These are phyloP conservation scores for Nomada lathburiana DNA, from an alignment of 2,888 invertebrate species.

Conservation along the genomic window DNA sequence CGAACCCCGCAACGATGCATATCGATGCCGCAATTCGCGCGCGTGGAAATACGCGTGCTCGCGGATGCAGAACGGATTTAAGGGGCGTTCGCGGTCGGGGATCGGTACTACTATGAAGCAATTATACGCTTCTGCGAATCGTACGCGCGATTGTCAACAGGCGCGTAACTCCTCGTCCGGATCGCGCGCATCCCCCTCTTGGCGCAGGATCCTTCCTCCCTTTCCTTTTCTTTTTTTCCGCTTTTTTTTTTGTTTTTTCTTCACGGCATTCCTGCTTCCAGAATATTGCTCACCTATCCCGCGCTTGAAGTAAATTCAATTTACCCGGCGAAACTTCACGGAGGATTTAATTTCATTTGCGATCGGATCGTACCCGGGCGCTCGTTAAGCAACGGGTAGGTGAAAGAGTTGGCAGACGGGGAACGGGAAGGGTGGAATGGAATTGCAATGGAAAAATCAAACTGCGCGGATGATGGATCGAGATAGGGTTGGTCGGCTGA, in stretches of 20 bases:
- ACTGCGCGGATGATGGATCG: too few relatives aligned
- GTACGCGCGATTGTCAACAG: conserved; percentile 76
- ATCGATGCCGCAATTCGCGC: conserved; percentile 31
- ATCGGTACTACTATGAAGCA: conserved; percentile 75
- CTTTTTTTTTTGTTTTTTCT: neutral
- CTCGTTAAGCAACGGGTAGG: neutral
- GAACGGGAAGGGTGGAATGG: neutral
- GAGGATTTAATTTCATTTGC: neutral
- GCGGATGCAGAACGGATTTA: conserved; percentile 74
- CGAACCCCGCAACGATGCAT: conserved; percentile 38
- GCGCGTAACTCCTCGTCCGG: conserved; percentile 71
- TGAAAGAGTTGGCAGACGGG: neutral
- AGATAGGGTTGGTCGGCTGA: neutral
- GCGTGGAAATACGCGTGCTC: conserved; percentile 57
- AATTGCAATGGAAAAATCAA: too few relatives aligned
- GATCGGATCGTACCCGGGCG: neutral
- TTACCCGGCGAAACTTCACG: conserved; percentile 3
- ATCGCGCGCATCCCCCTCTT: conserved; percentile 18
- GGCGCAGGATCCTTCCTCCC: conserved; percentile 1
- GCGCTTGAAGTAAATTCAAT: conserved; percentile 18
- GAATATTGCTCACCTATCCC: conserved; percentile 1
- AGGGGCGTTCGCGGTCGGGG: conserved; percentile 52
- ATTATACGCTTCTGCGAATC: conserved; percentile 79
- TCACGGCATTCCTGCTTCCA: neutral
- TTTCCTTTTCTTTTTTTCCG: neutral